These are phyloP conservation scores for Euura saliciscinereae DNA, from an alignment of 1,140 invertebrate genomes.

Conservation along the genomic window DNA sequence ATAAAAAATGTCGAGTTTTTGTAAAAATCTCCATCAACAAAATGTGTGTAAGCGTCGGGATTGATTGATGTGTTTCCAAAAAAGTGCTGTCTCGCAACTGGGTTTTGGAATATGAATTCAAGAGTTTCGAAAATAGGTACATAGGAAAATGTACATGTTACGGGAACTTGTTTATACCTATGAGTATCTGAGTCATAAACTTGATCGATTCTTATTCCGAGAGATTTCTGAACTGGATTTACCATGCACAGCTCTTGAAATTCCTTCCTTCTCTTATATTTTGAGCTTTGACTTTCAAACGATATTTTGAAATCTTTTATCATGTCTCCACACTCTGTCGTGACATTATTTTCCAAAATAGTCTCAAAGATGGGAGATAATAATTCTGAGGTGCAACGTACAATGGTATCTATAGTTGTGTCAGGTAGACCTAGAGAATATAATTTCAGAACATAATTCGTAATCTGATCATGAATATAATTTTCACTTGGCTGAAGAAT, in stretches of 20 bases:
- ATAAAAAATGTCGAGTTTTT: slow-evolving; percentile 16
- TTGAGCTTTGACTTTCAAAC: background rate
- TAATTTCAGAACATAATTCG: background rate
- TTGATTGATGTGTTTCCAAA: background rate
- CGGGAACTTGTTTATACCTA: background rate
- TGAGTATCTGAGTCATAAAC: background rate
- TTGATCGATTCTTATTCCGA: background rate
- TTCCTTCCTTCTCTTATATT: background rate
- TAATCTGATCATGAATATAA: background rate
- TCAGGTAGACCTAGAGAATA: background rate
- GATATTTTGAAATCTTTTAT: background rate
- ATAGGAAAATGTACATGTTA: background rate
- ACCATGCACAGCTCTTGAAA: background rate
- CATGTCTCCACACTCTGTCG: background rate
- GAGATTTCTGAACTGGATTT: background rate
- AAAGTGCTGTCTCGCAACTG: background rate
- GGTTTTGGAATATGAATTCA: background rate
- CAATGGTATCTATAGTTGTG: background rate
- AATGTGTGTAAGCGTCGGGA: background rate
- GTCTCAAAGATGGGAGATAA: background rate
- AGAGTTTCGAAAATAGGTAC: background rate
- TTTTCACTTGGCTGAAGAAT: background rate
- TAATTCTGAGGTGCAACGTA: background rate
- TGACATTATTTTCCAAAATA: background rate
- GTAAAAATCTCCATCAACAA: slow-evolving; percentile 19